phyloP scores from a whole-genome alignment of 2,888 invertebrate species.

The Andrena marginata region DNA sequence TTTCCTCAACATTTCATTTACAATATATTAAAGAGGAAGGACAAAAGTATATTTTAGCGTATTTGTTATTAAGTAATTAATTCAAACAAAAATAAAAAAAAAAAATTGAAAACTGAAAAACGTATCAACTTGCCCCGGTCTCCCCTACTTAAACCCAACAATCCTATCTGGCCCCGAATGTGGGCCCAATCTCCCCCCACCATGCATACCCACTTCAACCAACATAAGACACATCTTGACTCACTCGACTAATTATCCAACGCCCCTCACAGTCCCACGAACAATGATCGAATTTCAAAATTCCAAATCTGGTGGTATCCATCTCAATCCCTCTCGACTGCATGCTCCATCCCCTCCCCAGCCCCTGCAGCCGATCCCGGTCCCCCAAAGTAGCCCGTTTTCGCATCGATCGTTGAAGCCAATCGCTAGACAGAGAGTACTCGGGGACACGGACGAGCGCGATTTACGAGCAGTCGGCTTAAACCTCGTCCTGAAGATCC shows the following conservation, averaged over 20 bases:
- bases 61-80: too few relatives aligned
- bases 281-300: conserved; percentile 24
- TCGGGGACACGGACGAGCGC: conserved; percentile 58
- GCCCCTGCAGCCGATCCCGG: background rate
- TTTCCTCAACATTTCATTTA: too few relatives aligned
- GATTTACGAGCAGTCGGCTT: conserved; percentile 73
- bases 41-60: too few relatives aligned
- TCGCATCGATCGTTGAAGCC: conserved; percentile 62
- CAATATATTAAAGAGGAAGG: too few relatives aligned
- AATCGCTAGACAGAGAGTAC: conserved; percentile 51
- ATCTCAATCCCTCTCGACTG: conserved; percentile 45
- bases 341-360: background rate
- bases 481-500: conserved; percentile 68
- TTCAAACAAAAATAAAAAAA: too few relatives aligned
- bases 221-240: too few relatives aligned
- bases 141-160: too few relatives aligned
- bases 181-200: too few relatives aligned
- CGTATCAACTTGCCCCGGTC: too few relatives aligned
- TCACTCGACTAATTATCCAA: background rate
- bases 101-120: too few relatives aligned
- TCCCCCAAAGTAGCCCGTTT: conserved; percentile 38
- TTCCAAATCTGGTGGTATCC: conserved; percentile 27
- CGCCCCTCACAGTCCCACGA: conserved; percentile 11
- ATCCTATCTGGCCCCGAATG: too few relatives aligned
- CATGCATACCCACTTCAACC: too few relatives aligned